phyloP scores from a whole-genome alignment of 2,888 invertebrate genomes.

The Callosobruchus maculatus region DNA sequence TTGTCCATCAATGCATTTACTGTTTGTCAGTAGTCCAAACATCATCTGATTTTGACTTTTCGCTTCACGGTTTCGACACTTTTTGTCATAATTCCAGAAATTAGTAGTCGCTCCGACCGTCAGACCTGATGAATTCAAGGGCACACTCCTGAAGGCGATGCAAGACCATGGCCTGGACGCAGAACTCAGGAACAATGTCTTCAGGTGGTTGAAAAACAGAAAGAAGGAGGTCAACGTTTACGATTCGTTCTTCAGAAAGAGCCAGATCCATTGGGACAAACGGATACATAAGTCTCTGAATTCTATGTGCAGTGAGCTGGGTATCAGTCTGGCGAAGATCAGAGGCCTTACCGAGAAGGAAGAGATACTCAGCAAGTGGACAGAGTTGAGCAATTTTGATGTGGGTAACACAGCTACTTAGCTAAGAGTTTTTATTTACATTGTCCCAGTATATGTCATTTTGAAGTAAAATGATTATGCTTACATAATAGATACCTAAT shows the following conservation, averaged over 20 bases:
- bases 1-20: background rate
- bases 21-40: background rate
- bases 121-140: conserved; percentile 73
- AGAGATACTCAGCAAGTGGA: conserved; percentile 83
- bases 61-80: background rate
- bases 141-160: conserved; percentile 71
- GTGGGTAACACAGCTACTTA: conserved; percentile 61
- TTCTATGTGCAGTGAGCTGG: conserved; percentile 90
- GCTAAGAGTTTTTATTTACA: too few species aligned
- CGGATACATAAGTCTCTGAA: conserved; percentile 91
- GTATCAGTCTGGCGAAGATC: conserved; percentile 76
- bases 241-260: conserved; percentile 71
- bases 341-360: conserved; percentile 75
- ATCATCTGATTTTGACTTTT: background rate
- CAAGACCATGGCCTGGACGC: conserved; percentile 76
- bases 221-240: conserved; percentile 42
- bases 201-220: conserved; percentile 70
- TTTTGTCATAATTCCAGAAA: conserved; percentile 54
- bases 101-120: conserved; percentile 74
- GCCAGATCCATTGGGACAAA: conserved; percentile 90
- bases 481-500: too few species aligned
- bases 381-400: conserved; percentile 85
- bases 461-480: too few species aligned
- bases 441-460: too few species aligned
- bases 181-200: conserved; percentile 79